These are phyloP conservation scores for Ophion ellenae DNA, from an alignment of 2,888 invertebrate species.

Conservation along the genomic window DNA sequence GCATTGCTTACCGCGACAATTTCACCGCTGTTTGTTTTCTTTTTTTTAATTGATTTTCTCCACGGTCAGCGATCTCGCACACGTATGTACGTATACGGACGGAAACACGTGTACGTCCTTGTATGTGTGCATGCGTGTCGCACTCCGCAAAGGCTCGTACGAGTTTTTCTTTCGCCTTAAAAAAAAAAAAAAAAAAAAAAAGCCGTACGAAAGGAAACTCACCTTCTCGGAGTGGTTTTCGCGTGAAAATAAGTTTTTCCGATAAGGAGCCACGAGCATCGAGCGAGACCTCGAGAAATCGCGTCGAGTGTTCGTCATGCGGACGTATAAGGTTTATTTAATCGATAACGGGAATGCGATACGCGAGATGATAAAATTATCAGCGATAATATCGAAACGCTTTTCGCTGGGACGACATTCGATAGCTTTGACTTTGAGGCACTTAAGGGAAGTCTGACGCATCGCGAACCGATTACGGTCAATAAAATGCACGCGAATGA, in stretches of 20 bases:
- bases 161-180: constrained; percentile 8
- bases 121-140: background rate
- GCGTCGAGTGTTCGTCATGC: constrained; percentile 2
- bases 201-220: constrained; percentile 60
- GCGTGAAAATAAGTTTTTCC: constrained; percentile 29
- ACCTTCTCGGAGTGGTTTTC: constrained; percentile 41
- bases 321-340: background rate
- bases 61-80: constrained; percentile 62
- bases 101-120: too few relatives aligned
- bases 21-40: constrained; percentile 70
- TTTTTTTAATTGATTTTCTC: constrained; percentile 71
- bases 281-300: constrained; percentile 24
- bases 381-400: constrained; percentile 14
- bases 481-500: constrained; percentile 2
- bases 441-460: background rate
- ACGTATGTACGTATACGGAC: background rate
- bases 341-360: constrained; percentile 17
- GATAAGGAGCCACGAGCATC: constrained; percentile 19
- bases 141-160: background rate
- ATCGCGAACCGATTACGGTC: background rate
- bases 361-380: constrained; percentile 18
- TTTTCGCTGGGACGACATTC: background rate
- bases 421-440: constrained; percentile 9
- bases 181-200: too few relatives aligned
- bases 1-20: constrained; percentile 64